A percentile compares a stretch with the other conserved stretches of the same genome.
Conservation (phyloP, 1,140 invertebrate species). For the Phenacoccus solenopsis region DNA sequence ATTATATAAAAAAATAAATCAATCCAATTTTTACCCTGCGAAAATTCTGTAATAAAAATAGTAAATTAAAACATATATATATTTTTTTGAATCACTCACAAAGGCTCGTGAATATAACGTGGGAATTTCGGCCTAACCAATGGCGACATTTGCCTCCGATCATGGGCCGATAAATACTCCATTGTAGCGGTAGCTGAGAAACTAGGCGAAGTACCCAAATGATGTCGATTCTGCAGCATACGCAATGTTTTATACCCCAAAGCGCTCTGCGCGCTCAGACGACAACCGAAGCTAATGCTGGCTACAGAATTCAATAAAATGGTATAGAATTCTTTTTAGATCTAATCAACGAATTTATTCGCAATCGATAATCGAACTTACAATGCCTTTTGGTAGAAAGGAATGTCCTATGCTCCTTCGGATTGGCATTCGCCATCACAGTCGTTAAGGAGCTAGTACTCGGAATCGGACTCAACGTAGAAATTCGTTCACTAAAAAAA, state of each 20-base stretch:
- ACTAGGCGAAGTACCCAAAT: conserved; percentile 24
- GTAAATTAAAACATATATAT: neutral
- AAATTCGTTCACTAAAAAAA: conserved; percentile 26
- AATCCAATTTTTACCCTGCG: neutral
- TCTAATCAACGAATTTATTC: neutral
- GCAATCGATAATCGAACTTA: neutral
- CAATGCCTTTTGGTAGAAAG: neutral
- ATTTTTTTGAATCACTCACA: neutral
- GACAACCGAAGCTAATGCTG: neutral
- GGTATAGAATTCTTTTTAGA: neutral
- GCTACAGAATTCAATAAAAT: neutral
- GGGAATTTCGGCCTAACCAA: conserved; percentile 22
- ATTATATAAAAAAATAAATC: neutral
- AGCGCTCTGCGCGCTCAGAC: conserved; percentile 46
- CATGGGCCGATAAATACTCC: conserved; percentile 24
- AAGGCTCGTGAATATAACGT: neutral
- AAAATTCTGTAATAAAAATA: neutral
- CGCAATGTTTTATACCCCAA: conserved; percentile 69
- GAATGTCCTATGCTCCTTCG: neutral
- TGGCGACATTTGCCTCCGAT: conserved; percentile 26
- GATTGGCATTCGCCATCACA: conserved; percentile 11
- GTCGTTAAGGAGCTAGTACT: conserved; percentile 43
- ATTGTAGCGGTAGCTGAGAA: conserved; percentile 24
- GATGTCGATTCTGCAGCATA: conserved; percentile 51
- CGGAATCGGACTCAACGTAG: conserved; percentile 67